Conservation (phyloP, 2,888 invertebrate genomes). For the Scaptomyza parva region DNA sequence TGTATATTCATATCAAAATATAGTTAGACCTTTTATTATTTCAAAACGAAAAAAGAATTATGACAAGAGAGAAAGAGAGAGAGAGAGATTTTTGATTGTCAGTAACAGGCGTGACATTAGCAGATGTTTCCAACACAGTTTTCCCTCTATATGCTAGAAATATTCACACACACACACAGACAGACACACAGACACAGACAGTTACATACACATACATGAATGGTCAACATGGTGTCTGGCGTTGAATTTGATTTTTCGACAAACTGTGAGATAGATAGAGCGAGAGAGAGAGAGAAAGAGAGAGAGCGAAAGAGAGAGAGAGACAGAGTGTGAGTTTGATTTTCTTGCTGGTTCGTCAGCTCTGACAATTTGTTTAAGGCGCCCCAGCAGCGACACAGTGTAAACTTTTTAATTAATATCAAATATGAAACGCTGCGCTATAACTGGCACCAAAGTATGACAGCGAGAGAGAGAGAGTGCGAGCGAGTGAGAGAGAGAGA, state of each 20-base stretch:
- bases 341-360: conserved; percentile 48
- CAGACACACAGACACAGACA: not conserved
- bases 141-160: conserved; percentile 42
- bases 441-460: conserved; percentile 28
- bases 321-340: not conserved
- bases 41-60: conserved; percentile 7
- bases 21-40: too few species aligned
- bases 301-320: not conserved
- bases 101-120: conserved; percentile 67
- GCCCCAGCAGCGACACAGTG: conserved; percentile 51
- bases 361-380: conserved; percentile 76
- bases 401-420: conserved; percentile 79
- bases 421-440: conserved; percentile 73
- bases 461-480: not conserved
- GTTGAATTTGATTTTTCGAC: conserved; percentile 49
- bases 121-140: conserved; percentile 63
- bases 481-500: not conserved
- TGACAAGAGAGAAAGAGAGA: not conserved
- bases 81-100: conserved; percentile 52
- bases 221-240: conserved; percentile 63
- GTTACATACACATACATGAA: conserved; percentile 21
- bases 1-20: too few species aligned
- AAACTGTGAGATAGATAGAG: not conserved
- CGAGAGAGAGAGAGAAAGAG: not conserved
- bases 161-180: conserved; percentile 5